Conservation (phyloP, 2,113 vertebrate species). For the Pseudolaguvia tuberculata region DNA sequence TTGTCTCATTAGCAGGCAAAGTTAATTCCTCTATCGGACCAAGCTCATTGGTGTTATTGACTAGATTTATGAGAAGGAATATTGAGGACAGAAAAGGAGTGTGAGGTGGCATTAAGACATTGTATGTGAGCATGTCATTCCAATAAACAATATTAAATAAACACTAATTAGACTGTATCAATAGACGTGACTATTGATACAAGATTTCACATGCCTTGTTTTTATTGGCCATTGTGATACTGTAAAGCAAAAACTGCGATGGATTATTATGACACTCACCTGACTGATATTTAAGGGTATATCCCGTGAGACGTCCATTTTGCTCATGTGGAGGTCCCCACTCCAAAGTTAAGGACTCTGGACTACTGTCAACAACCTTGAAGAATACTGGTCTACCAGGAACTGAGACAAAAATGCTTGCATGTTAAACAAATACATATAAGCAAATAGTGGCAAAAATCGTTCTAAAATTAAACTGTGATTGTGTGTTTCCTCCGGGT, state of each 20-base stretch:
- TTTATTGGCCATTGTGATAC: neutral
- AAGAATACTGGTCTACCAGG: constrained; percentile 81
- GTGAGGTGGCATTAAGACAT: constrained; percentile 35
- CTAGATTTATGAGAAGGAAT: constrained; percentile 61
- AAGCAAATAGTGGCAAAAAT: neutral
- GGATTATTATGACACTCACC: constrained; percentile 73
- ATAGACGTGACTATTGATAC: neutral
- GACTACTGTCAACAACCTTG: constrained; percentile 72
- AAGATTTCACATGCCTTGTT: neutral
- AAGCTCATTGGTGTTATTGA: constrained; percentile 90
- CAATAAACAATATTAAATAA: neutral
- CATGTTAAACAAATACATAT: neutral
- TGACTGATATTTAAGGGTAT: constrained; percentile 88
- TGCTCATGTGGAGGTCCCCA: constrained; percentile 84
- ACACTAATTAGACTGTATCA: neutral
- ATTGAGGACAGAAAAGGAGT: neutral
- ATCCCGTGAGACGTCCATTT: constrained; percentile 86
- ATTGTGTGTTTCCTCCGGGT: no score
- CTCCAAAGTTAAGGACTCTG: constrained; percentile 85
- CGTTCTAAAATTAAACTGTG: neutral
- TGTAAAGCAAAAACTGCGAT: neutral
- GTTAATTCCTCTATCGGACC: constrained; percentile 81
- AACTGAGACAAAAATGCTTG: constrained; percentile 63
- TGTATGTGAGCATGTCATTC: neutral
- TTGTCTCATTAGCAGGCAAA: constrained; percentile 87